Evolutionary conservation across 2,888 invertebrate species (phyloP), one percentile per base, ranked within the genome.

Genomic region (Amblyjoppa fuscipennis): DNA sequence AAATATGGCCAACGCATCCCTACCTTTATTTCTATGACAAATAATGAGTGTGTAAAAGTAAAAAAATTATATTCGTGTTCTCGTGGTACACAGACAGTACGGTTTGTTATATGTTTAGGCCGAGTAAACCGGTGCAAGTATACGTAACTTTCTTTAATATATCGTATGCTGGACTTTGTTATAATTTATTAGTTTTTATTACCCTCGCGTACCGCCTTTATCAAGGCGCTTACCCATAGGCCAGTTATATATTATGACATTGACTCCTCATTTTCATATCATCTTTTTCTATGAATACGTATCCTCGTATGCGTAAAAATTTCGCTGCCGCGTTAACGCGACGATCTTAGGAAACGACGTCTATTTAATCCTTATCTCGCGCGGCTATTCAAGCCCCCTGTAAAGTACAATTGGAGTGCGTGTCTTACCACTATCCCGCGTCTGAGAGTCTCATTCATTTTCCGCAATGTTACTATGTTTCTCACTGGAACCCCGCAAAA

Each of bases 41-140:
- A 85, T 82, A 74, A 85, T 78, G 75, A 85, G 85, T 82, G 82
- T 85, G 85, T 85, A 85, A 85, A 85, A 85, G 85, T 85, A 85
- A 85, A 85, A 85, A 85, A 82, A 85, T 85, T 85, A 85, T 79
- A 85, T 79, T 81, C 70, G 75, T 79, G 81, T 81, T 85, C 78
- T 79, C 70, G 85, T 79, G 82, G 64, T 82, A 85, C 75, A 85
- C 74, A 82, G 64, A 82, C 74, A 82, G 78, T 84, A 74, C 77
- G 82, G 79, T 78, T 80, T 70, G n/a, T 51, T 74, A 74, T 81
- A 45, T 71, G 34, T 81, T 85, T 85, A 85, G 85, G 85, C 85
- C 85, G 85, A 82, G 82, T 85, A 75, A 85, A 85, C 84, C 81
- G 84, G 84, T 81, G 81, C 77, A 77, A 78, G 84, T 81, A 84